A percentile compares a stretch with the other conserved stretches of the same genome.
Conservation (phyloP, 2,797 vertebrate species). For the Coluber constrictor region DNA sequence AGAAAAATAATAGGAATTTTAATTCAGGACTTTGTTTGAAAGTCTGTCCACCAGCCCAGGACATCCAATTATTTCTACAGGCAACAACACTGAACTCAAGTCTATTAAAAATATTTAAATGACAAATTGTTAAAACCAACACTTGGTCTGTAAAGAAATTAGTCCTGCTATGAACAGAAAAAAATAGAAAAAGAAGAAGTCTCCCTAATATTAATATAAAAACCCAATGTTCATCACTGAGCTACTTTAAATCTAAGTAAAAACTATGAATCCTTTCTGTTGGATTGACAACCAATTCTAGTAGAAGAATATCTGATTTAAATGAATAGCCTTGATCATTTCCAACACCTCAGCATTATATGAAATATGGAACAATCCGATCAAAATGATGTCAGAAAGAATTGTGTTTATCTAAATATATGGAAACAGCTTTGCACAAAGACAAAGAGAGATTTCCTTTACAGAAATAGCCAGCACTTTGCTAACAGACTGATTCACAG, state of each 20-base stretch:
- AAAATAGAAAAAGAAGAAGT: background rate
- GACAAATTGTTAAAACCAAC: background rate
- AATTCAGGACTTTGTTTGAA: background rate
- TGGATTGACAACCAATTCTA: constrained; percentile 32
- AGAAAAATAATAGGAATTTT: background rate
- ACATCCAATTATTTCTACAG: background rate
- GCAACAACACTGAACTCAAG: background rate
- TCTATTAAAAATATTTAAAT: background rate
- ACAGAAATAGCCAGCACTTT: background rate
- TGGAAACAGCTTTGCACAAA: background rate
- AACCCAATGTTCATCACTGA: background rate
- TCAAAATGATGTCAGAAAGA: constrained; percentile 22
- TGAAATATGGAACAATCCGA: constrained; percentile 5
- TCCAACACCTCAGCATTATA: constrained; percentile 20
- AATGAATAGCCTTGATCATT: constrained; percentile 45
- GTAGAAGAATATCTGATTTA: constrained; percentile 50
- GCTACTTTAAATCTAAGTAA: background rate
- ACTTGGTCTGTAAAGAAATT: background rate
- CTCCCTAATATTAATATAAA: background rate
- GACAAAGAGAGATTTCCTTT: background rate
- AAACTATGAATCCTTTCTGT: constrained; percentile 42
- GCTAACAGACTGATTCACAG: background rate
- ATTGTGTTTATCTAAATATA: background rate
- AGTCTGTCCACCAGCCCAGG: background rate
- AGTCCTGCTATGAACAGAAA: background rate